Evolutionary conservation across 1,140 invertebrate species (phyloP), one percentile per base, ranked within the genome.

Genomic region (Bombus difficillimus): DNA sequence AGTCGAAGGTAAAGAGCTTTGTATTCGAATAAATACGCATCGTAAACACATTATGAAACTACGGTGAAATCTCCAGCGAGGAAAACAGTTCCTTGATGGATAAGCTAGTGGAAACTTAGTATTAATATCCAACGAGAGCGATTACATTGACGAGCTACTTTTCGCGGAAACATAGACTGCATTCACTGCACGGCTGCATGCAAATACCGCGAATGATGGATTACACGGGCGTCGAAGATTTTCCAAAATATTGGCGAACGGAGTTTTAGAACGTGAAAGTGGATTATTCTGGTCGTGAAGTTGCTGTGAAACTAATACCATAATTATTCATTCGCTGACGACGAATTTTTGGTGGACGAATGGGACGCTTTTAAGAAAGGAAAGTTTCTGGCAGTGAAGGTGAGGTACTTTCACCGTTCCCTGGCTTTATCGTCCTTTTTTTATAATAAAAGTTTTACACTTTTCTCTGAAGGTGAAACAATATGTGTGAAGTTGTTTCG

Each of bases 161-260:
- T 39, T 28, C 53, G 1, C 25, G 28, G 12, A 12, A 34, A 59
- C 10, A 10, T 25, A 8, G 18, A 37, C 43, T 12, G 12, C 32
- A 69, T 80, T 22, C 41, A 53, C 0, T 9, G n/a, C 37, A 43
- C 39, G 32, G 57, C 13, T 83, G 71, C 57, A 37, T 43, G 57
- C 37, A 66, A 83, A 66, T 75, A 37, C 59, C 72, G 39, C 81
- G 34, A 28, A 53, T 75, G 72, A 83, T 66, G 71, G 81, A 75
- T 75, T 47, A 39, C 41, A 47, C 6, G 22, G n/a, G 81, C 25
- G 12, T 25, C 41, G 22, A 43, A 66, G 39, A 75, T 75, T 83
- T 75, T 39, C n/a, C 15, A 83, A 75, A 75, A 37, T 75, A 43
- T 75, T 41, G 41, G n/a, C 57, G 3, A 32, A 18, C 25, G 25